Evolutionary conservation across 2,888 invertebrate genomes (phyloP).

Genomic region (Mesorhabditis belari): DNA sequence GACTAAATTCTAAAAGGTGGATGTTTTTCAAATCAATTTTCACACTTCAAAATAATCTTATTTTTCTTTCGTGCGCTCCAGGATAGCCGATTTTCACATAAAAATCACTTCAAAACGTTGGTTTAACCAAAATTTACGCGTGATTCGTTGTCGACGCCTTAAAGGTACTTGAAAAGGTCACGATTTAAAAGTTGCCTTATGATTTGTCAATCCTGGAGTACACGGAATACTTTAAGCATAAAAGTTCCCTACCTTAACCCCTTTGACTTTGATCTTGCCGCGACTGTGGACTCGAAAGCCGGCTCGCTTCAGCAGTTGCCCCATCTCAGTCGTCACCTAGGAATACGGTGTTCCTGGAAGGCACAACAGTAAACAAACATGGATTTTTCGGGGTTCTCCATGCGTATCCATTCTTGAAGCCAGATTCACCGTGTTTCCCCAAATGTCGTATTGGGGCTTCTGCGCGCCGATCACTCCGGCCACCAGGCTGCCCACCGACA

Average conservation of each 20-base stretch:
- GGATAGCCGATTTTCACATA: no score
- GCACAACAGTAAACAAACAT: constrained; percentile 50
- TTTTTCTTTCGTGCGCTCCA: no score
- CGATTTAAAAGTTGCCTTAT: no score
- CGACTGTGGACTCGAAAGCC: constrained; percentile 83
- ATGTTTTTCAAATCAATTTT: no score
- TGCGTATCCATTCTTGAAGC: constrained; percentile 95
- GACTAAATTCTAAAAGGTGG: no score
- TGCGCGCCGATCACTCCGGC: constrained; percentile 94
- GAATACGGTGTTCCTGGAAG: not conserved
- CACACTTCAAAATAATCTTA: no score
- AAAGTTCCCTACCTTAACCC: constrained; percentile 55
- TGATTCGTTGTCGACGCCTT: no score
- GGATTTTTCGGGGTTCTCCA: constrained; percentile 70
- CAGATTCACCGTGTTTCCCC: constrained; percentile 97
- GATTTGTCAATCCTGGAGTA: no score
- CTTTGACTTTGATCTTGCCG: constrained; percentile 87
- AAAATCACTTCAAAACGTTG: no score
- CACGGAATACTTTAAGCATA: not conserved
- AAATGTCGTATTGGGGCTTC: constrained; percentile 96
- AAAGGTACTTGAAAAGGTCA: no score
- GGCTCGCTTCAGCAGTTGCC: constrained; percentile 73
- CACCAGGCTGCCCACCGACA: constrained; percentile 83
- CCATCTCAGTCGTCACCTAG: constrained; percentile 74
- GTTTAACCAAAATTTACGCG: no score